Conservation (phyloP, 2,797 vertebrate species). For the Halcyon chelicuti region DNA sequence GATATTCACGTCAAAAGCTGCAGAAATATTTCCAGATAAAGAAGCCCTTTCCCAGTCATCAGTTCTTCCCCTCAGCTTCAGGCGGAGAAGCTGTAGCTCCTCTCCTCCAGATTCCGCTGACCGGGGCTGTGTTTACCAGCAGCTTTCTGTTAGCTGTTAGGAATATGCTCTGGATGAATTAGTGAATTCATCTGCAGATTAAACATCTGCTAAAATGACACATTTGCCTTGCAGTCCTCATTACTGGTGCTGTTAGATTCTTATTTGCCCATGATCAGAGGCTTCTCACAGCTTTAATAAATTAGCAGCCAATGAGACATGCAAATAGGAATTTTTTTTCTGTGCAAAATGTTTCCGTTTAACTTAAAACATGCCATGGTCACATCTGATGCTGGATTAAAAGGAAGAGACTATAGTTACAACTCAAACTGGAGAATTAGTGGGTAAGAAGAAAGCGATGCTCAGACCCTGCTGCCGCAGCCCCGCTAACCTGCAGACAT, state of each 20-base stretch:
- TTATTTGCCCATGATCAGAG: slow-evolving; percentile 37
- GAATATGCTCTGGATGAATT: neutral
- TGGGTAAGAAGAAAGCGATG: neutral
- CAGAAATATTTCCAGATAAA: slow-evolving; percentile 62
- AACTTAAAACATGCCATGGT: slow-evolving; percentile 15
- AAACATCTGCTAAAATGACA: slow-evolving; percentile 5
- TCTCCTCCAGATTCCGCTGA: neutral
- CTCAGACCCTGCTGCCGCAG: neutral
- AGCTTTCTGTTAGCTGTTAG: neutral
- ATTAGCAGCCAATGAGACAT: slow-evolving; percentile 52
- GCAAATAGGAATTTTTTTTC: neutral
- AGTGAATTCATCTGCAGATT: neutral
- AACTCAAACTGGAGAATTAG: neutral
- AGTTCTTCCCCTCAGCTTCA: neutral
- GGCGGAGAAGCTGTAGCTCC: neutral
- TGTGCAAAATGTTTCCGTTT: neutral
- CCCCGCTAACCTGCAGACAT: neutral
- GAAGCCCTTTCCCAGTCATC: neutral
- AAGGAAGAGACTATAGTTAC: neutral
- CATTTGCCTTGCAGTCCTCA: slow-evolving; percentile 31
- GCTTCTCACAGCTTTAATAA: slow-evolving; percentile 49
- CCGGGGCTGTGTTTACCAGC: neutral
- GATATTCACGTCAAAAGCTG: slow-evolving; percentile 32
- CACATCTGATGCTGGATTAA: slow-evolving; percentile 14
- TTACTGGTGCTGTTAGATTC: slow-evolving; percentile 9